phyloP scores from a whole-genome alignment of 2,888 invertebrate species.

The Ischnura elegans region DNA sequence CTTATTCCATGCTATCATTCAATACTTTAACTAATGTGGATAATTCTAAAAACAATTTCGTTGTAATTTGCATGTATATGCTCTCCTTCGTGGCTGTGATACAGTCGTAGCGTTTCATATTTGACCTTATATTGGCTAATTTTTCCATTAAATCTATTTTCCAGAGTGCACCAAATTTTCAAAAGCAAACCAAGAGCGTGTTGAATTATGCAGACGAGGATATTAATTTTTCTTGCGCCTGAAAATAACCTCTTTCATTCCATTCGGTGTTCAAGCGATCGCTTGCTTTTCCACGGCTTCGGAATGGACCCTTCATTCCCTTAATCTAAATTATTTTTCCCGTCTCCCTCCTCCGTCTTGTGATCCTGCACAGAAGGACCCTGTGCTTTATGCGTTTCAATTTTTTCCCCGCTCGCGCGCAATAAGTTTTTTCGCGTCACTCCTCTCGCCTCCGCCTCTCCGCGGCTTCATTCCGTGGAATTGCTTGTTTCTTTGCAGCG shows the following conservation, averaged over 20 bases:
- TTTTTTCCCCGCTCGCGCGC: not conserved
- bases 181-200: too few relatives aligned
- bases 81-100: too few relatives aligned
- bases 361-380: not conserved
- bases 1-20: too few relatives aligned
- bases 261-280: not conserved
- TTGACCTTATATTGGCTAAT: too few relatives aligned
- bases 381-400: not conserved
- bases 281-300: not conserved
- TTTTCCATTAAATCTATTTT: too few relatives aligned
- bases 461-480: not conserved
- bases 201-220: not conserved
- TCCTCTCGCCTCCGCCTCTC: not conserved
- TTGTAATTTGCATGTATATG: too few relatives aligned
- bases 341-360: not conserved
- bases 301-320: not conserved
- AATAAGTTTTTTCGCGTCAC: not conserved
- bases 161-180: too few relatives aligned
- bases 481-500: conserved; percentile 14
- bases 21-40: too few relatives aligned
- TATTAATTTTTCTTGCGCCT: not conserved
- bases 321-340: not conserved
- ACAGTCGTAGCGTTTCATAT: too few relatives aligned
- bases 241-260: not conserved
- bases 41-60: too few relatives aligned